A percentile compares a stretch with the other conserved stretches of the same genome.
These are phyloP conservation scores for Orientallactaga bullata DNA, from an alignment of 2,113 vertebrate genomes.

Conservation along the genomic window DNA sequence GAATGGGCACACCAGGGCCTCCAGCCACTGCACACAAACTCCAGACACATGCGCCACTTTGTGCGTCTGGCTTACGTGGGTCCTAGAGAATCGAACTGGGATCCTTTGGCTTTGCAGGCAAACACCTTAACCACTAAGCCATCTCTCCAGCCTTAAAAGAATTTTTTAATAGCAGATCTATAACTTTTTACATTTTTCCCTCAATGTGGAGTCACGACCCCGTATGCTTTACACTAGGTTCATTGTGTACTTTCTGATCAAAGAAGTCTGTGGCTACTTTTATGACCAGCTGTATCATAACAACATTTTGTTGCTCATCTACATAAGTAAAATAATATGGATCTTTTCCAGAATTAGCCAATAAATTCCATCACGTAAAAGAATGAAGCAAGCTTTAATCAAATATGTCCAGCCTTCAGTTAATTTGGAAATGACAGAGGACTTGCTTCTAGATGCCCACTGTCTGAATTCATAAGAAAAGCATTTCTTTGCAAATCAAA, in stretches of 20 bases:
- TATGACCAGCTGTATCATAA: background rate
- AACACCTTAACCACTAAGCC: no score
- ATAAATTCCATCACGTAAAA: background rate
- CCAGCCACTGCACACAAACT: no score
- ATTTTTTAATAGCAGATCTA: constrained; percentile 90
- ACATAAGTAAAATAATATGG: background rate
- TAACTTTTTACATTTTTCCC: constrained; percentile 93
- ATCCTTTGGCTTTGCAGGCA: no score
- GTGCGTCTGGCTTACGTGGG: no score
- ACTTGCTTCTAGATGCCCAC: background rate
- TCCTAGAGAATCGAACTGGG: no score
- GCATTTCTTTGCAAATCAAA: background rate
- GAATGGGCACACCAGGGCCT: no score
- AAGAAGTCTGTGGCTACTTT: constrained; percentile 88
- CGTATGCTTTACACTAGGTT: constrained; percentile 91
- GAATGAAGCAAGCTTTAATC: background rate
- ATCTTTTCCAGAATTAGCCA: background rate
- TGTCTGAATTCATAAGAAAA: background rate
- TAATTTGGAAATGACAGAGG: background rate
- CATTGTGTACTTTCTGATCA: constrained; percentile 90
- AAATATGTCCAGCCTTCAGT: background rate
- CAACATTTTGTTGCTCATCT: background rate
- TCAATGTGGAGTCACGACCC: constrained; percentile 92
- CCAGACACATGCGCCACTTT: no score
- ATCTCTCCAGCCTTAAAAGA: no score